Evolutionary conservation across 2,113 vertebrate species (phyloP), one percentile per base, ranked within the genome.

Genomic region (Phodopus roborovskii): DNA sequence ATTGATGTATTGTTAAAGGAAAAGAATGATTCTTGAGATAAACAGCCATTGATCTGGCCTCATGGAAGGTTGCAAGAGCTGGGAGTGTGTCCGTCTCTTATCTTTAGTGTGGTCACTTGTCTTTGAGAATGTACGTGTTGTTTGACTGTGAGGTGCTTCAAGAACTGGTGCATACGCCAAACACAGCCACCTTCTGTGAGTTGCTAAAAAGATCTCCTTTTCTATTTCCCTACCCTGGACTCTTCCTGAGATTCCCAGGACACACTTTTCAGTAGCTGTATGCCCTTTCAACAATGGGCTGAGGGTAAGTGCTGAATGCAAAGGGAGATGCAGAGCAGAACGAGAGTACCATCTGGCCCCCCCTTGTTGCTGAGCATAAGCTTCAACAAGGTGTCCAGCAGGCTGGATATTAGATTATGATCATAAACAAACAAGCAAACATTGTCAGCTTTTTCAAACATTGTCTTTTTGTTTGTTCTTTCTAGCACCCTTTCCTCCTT

Each of bases 261-360:
- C 50, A 53, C 30, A 56, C 50, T 92, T 92, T 94, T 85, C 36
- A 70, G 91, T 90, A 92, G 70, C 66, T 90, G 60, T 77, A 89
- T 89, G 53, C 62, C 78, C 86, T 96, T 82, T 87, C 74, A 86
- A 74, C 90, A 95, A 88, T 88, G 82, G 58, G 94, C 53, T 88
- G 91, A 95, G 81, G 73, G 10, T 58, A 86, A 92, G 87, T 86
- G 91, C 82, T 86, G 94, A 97, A 78, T 73, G 78, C 66, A 92
- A 81, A 94, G 82, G 96, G 82, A 94, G 45, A 26, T 74, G 91
- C 86, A 74, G 82, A 89, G 58, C 16, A 48, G 84, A 88, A 68
- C 91, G 77, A 93, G 88, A 83, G 68, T 3, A 58, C 93, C 92
- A 96, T 95, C 94, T 97, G 91, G 71, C 71, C 91, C 53, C 83